These are phyloP conservation scores for Agonopterix arenella DNA, from an alignment of 2,888 invertebrate genomes.

Conservation along the genomic window DNA sequence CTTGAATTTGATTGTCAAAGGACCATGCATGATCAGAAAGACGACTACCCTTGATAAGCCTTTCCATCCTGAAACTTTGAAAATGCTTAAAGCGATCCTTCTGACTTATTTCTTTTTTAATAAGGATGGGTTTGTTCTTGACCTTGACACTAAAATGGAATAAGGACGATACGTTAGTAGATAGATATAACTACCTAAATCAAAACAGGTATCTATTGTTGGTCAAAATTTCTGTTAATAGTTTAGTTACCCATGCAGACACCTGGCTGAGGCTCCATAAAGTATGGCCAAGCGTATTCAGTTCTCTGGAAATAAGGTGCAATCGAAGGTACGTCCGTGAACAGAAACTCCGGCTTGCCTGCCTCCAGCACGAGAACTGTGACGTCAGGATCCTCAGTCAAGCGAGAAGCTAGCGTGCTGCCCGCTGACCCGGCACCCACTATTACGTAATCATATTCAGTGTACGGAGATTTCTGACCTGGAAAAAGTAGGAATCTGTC, in stretches of 20 bases:
- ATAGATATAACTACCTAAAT: too few relatives aligned
- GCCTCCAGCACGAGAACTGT: slow-evolving; percentile 80
- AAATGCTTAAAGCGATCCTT: too few relatives aligned
- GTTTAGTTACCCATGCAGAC: slow-evolving; percentile 58
- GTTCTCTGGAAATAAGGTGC: slow-evolving; percentile 76
- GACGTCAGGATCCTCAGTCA: slow-evolving; percentile 63
- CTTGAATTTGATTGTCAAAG: too few relatives aligned
- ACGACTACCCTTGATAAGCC: too few relatives aligned
- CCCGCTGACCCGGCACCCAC: slow-evolving; percentile 79
- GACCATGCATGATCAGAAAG: too few relatives aligned
- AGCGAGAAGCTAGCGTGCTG: slow-evolving; percentile 67
- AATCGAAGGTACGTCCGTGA: slow-evolving; percentile 72
- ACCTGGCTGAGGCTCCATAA: slow-evolving; percentile 73
- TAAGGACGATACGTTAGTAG: too few relatives aligned
- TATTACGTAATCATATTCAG: slow-evolving; percentile 75
- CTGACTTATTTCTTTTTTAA: too few relatives aligned
- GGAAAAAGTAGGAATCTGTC: slow-evolving; percentile 16
- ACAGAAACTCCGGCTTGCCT: slow-evolving; percentile 47
- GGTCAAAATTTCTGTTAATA: too few relatives aligned
- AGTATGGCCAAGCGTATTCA: slow-evolving; percentile 79
- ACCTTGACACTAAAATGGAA: too few relatives aligned
- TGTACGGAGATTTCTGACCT: slow-evolving; percentile 45
- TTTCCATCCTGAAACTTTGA: too few relatives aligned
- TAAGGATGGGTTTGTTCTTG: too few relatives aligned
- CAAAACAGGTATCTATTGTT: too few relatives aligned